Evolutionary conservation across 1,140 invertebrate species (phyloP).

Genomic region (Brachionus koreanus): DNA sequence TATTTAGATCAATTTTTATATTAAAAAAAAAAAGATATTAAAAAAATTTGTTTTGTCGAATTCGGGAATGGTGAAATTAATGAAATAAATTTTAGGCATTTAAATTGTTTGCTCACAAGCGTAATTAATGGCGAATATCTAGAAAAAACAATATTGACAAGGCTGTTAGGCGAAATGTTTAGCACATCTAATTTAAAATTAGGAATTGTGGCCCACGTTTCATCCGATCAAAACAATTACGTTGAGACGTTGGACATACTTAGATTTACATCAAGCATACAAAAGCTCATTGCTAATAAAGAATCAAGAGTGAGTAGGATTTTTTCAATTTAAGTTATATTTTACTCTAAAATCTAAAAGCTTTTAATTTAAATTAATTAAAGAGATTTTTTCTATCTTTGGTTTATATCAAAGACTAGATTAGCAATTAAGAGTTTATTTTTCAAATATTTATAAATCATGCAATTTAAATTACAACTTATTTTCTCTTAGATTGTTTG

Average conservation of each 20-base stretch:
- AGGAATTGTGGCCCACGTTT: not conserved
- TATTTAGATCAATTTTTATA: not conserved
- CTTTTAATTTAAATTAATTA: conserved; percentile 26
- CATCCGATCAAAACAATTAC: not conserved
- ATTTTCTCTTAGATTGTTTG: not conserved
- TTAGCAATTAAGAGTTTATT: conserved; percentile 4
- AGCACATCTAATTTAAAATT: not conserved
- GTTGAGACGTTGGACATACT: conserved; percentile 15
- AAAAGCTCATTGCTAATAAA: not conserved
- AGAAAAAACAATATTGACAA: not conserved
- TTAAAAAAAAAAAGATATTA: not conserved
- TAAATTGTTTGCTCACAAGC: not conserved
- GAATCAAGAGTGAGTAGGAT: not conserved
- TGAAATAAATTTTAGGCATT: not conserved
- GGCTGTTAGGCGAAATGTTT: not conserved
- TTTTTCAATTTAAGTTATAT: not conserved
- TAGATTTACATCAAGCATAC: not conserved
- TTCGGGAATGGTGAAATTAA: not conserved
- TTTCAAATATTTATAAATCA: conserved; percentile 17
- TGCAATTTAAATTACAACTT: not conserved
- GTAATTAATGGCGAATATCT: not conserved
- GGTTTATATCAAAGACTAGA: conserved; percentile 11
- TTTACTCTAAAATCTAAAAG: not conserved
- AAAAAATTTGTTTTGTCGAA: not conserved
- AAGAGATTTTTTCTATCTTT: not conserved